Percentiles rank a stretch among this genome's conserved stretches.
phyloP scores from a whole-genome alignment of 2,797 vertebrate genomes.

The Rhinophrynus dorsalis region DNA sequence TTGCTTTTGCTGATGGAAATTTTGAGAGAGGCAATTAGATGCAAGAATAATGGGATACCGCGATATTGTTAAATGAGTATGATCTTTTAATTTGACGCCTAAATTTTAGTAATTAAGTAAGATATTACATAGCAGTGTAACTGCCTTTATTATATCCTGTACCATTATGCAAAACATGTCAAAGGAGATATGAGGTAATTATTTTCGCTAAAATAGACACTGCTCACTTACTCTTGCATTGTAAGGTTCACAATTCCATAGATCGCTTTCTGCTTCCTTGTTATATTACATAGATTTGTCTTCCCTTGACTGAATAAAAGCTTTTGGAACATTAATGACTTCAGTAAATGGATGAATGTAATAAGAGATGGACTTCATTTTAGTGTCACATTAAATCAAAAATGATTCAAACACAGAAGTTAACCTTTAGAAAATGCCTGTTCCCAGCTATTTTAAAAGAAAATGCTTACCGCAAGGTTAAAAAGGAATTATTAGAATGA shows the following conservation, averaged over 20 bases:
- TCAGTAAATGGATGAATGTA: constrained; percentile 14
- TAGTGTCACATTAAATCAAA: constrained; percentile 25
- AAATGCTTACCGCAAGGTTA: no score
- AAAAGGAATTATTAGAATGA: no score
- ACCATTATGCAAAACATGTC: constrained; percentile 2
- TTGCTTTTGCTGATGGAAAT: neutral
- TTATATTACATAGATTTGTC: constrained; percentile 19
- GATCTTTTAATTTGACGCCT: neutral
- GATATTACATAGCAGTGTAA: neutral
- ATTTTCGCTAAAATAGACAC: neutral
- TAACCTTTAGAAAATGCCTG: constrained; percentile 15
- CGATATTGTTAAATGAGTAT: neutral
- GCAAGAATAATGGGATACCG: neutral
- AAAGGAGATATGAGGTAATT: constrained; percentile 12
- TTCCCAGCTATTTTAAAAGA: neutral
- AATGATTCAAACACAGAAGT: constrained; percentile 7
- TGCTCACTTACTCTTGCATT: neutral
- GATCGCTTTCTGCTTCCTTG: constrained; percentile 9
- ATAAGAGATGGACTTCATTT: constrained; percentile 7
- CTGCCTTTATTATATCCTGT: neutral
- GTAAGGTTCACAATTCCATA: constrained; percentile 24
- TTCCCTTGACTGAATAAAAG: constrained; percentile 26
- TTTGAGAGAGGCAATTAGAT: neutral
- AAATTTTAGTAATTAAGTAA: neutral
- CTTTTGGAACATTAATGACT: constrained; percentile 17